A percentile compares a stretch with the other conserved stretches of the same genome.
Evolutionary conservation across 2,113 vertebrate species (phyloP).

Genomic region (Pelobates fuscus): DNA sequence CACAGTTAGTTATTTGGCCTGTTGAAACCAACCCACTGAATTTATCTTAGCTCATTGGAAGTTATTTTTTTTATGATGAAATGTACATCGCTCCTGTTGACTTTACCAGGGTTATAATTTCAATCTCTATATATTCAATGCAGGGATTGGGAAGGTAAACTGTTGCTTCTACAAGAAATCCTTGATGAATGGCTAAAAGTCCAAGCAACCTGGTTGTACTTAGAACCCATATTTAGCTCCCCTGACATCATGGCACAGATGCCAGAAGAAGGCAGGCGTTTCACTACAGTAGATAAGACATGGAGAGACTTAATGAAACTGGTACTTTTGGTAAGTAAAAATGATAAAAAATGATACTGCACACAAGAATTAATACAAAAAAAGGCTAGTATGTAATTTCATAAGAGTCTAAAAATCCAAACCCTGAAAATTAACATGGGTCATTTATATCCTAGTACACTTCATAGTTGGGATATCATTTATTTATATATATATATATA

Average conservation of each 20-base stretch:
- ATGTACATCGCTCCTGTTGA: too few relatives aligned
- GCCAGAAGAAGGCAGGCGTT: conserved; percentile 80
- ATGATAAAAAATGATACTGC: background rate
- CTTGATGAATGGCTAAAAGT: conserved; percentile 88
- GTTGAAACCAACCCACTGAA: too few relatives aligned
- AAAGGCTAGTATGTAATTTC: too few relatives aligned
- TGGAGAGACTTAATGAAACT: conserved; percentile 81
- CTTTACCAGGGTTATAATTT: too few relatives aligned
- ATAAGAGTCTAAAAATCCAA: too few relatives aligned
- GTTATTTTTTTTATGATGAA: too few relatives aligned
- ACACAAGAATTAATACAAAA: background rate
- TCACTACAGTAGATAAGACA: conserved; percentile 78
- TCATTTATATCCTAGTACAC: too few relatives aligned
- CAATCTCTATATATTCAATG: conserved; percentile 28
- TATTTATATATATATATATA: too few relatives aligned
- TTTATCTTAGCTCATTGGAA: too few relatives aligned
- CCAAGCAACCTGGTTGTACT: conserved; percentile 83
- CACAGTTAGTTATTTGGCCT: too few relatives aligned
- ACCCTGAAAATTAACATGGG: too few relatives aligned
- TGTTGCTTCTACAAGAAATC: conserved; percentile 83
- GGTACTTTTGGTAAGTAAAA: conserved; percentile 67
- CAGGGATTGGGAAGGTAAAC: conserved; percentile 80
- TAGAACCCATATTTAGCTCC: conserved; percentile 88
- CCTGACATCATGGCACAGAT: conserved; percentile 87
- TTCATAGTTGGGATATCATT: too few relatives aligned